These are phyloP conservation scores for Ormyrus labotus DNA, from an alignment of 2,888 invertebrate species.

Conservation along the genomic window DNA sequence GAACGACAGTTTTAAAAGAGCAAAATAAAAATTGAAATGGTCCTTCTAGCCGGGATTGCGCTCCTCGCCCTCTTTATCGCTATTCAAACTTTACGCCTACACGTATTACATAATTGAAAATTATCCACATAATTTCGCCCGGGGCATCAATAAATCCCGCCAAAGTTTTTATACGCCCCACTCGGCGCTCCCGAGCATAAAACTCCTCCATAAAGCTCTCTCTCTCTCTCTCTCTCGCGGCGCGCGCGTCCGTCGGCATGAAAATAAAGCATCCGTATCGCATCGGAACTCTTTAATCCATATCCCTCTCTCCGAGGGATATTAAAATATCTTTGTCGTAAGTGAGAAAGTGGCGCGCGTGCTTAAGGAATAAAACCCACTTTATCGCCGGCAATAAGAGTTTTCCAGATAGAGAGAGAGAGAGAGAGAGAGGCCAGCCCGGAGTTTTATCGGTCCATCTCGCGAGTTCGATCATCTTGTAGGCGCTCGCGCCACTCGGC, in stretches of 20 bases:
- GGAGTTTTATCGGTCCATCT: slow-evolving; percentile 68
- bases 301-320: not conserved
- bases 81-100: not conserved
- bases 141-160: slow-evolving; percentile 33
- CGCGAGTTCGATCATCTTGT: slow-evolving; percentile 18
- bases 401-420: slow-evolving; percentile 55
- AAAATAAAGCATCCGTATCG: not conserved
- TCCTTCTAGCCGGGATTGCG: too few species aligned
- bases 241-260: too few species aligned
- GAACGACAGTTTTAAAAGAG: not conserved
- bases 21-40: too few species aligned
- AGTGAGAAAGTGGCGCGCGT: slow-evolving; percentile 11
- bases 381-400: slow-evolving; percentile 64
- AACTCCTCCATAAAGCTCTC: slow-evolving; percentile 15
- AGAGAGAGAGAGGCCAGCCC: not conserved
- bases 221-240: not conserved
- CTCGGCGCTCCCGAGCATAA: slow-evolving; percentile 6
- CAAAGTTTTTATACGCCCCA: slow-evolving; percentile 31
- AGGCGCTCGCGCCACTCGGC: slow-evolving; percentile 51
- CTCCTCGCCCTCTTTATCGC: not conserved
- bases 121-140: slow-evolving; percentile 38
- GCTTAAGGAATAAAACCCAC: slow-evolving; percentile 62
- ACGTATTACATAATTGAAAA: slow-evolving; percentile 45
- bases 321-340: slow-evolving; percentile 35
- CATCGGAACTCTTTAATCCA: slow-evolving; percentile 39